A percentile compares a stretch with the other conserved stretches of the same genome.
Conservation (phyloP, 2,797 vertebrate species). For the Fistularia commersonii region DNA sequence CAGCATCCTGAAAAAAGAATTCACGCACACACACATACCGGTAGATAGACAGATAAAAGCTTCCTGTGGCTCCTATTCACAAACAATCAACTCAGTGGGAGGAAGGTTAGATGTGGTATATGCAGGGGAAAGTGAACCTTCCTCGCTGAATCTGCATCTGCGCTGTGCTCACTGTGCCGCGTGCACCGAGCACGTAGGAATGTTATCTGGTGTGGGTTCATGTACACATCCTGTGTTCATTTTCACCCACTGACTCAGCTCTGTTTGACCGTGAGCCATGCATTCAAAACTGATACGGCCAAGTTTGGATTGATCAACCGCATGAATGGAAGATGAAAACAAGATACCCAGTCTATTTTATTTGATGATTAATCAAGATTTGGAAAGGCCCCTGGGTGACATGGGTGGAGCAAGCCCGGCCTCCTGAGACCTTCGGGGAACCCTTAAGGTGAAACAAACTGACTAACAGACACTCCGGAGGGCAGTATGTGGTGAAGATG, state of each 20-base stretch:
- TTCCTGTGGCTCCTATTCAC: neutral
- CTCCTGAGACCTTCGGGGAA: no score
- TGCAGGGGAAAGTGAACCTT: neutral
- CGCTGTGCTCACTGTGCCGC: neutral
- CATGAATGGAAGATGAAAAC: no score
- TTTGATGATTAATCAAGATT: no score
- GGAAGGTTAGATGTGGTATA: slow-evolving; percentile 15
- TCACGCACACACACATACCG: slow-evolving; percentile 11
- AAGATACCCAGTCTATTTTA: no score
- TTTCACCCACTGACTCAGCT: slow-evolving; percentile 15
- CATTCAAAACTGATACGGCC: no score
- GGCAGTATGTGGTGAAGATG: no score
- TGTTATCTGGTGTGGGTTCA: slow-evolving; percentile 22
- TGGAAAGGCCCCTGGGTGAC: no score
- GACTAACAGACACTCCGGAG: no score
- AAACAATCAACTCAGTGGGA: slow-evolving; percentile 12
- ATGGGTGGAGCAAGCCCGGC: no score
- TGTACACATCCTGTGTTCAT: slow-evolving; percentile 18
- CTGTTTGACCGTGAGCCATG: neutral
- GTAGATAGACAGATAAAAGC: slow-evolving; percentile 20
- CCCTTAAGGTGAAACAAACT: no score
- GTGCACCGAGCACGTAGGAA: slow-evolving; percentile 5
- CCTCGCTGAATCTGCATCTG: neutral
- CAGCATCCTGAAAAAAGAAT: slow-evolving; percentile 79
- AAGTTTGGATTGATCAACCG: no score